Percentiles rank a stretch among this genome's conserved stretches.
Evolutionary conservation across 1,140 invertebrate species (phyloP).

Genomic region (Heliconius hewitsoni): DNA sequence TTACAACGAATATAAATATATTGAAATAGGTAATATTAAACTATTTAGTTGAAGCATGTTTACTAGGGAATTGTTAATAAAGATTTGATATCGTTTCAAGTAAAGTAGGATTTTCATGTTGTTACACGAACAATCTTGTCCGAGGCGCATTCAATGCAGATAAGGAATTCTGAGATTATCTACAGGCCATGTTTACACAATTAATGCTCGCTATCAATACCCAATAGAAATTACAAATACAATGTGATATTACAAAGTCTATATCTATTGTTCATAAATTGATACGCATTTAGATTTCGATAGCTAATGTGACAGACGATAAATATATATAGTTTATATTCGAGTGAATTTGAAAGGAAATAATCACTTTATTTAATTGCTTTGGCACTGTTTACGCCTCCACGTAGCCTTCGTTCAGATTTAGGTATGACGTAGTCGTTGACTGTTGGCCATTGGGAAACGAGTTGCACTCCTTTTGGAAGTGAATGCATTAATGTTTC

Average conservation of each 20-base stretch:
- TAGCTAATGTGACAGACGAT: conserved; percentile 41
- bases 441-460: conserved; percentile 60
- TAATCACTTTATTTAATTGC: conserved; percentile 75
- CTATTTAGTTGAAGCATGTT: not conserved
- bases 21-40: not conserved
- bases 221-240: conserved; percentile 23
- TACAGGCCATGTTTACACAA: conserved; percentile 37
- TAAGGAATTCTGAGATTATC: conserved; percentile 28
- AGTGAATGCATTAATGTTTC: conserved; percentile 57
- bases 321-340: conserved; percentile 49
- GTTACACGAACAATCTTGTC: conserved; percentile 14
- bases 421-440: conserved; percentile 68
- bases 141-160: conserved; percentile 19
- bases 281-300: conserved; percentile 42
- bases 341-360: conserved; percentile 65
- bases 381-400: conserved; percentile 66
- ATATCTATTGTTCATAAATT: conserved; percentile 40
- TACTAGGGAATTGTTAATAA: not conserved
- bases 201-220: conserved; percentile 28
- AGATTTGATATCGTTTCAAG: not conserved
- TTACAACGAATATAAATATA: not conserved
- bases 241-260: conserved; percentile 33
- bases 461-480: conserved; percentile 57
- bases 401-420: conserved; percentile 73
- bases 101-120: conserved; percentile 16